Conservation (phyloP, 1,140 invertebrate genomes). For the Ostrea denselamellosa region DNA sequence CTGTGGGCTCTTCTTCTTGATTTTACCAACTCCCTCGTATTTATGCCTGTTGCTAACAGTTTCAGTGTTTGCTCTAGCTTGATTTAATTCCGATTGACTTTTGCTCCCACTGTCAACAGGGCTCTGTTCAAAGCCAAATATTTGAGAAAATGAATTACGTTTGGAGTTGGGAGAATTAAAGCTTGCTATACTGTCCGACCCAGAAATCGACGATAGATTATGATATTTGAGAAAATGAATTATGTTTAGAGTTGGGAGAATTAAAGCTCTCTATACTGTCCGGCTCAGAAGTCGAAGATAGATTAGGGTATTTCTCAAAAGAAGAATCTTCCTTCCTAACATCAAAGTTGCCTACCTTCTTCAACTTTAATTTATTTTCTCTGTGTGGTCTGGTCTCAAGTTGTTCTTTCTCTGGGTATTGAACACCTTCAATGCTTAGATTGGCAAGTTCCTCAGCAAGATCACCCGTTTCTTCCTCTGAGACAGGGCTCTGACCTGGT, state of each 20-base stretch:
- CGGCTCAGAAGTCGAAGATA: conserved; percentile 1
- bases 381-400: background rate
- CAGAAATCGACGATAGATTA: conserved; percentile 1
- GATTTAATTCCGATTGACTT: background rate
- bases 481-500: background rate
- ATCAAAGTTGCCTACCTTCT: background rate
- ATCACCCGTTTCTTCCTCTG: background rate
- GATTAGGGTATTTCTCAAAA: background rate
- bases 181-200: background rate
- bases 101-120: background rate
- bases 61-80: background rate
- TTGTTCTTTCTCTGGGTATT: background rate
- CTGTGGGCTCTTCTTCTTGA: conserved; percentile 47
- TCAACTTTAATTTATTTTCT: conserved; percentile 35
- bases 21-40: conserved; percentile 43
- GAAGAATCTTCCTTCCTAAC: conserved; percentile 8
- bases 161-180: conserved; percentile 32
- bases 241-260: conserved; percentile 38
- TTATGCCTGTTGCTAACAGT: conserved; percentile 30
- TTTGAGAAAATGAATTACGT: conserved; percentile 35
- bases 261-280: conserved; percentile 5
- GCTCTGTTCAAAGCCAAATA: background rate
- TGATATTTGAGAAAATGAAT: conserved; percentile 22
- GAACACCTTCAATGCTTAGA: conserved; percentile 46
- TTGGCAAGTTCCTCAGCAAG: conserved; percentile 38